These are phyloP conservation scores for Sterna hirundo DNA, from an alignment of 2,113 vertebrate species.

Conservation along the genomic window DNA sequence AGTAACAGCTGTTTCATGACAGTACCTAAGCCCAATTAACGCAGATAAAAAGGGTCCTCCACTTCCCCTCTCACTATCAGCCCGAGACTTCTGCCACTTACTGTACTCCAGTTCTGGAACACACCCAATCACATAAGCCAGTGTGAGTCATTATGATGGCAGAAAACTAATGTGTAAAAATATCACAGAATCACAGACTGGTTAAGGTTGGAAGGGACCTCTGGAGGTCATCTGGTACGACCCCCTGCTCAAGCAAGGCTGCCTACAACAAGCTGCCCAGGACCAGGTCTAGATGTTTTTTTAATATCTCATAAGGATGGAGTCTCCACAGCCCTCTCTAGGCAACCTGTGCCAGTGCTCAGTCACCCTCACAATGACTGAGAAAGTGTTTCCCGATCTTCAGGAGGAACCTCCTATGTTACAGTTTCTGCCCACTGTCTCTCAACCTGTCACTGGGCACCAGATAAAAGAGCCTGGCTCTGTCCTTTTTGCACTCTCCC, in stretches of 20 bases:
- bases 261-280: not conserved
- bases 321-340: not conserved
- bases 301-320: not conserved
- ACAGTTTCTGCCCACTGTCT: not conserved
- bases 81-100: not conserved
- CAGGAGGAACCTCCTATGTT: not conserved
- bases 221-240: not conserved
- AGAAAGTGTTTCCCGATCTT: not conserved
- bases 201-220: not conserved
- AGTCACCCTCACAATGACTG: not conserved
- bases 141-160: not conserved
- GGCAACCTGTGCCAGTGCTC: not conserved
- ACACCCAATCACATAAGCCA: not conserved
- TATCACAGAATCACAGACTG: not conserved
- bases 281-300: accelerated
- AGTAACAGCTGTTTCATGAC: not conserved
- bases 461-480: not conserved
- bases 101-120: not conserved
- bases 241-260: not conserved
- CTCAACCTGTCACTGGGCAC: not conserved
- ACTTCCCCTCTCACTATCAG: not conserved
- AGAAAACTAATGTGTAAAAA: not conserved
- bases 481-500: not conserved
- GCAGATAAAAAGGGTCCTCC: not conserved
- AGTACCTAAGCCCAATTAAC: not conserved